A percentile compares a stretch with the other conserved stretches of the same genome.
These are phyloP conservation scores for Tenthredo distinguenda DNA, from an alignment of 2,888 invertebrate species.

Conservation along the genomic window DNA sequence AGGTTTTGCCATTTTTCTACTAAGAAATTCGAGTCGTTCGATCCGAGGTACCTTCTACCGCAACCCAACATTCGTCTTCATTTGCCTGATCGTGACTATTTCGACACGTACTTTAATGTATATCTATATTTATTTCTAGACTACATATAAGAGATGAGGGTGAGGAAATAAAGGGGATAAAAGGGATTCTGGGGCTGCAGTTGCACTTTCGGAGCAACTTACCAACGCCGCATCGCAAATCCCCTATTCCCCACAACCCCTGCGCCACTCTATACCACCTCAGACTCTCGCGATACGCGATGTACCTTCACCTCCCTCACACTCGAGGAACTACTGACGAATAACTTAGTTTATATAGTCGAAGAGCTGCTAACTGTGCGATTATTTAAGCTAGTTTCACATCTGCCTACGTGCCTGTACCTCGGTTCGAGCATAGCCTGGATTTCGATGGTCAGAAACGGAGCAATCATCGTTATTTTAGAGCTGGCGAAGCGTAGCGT, in stretches of 20 bases:
- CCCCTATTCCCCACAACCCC: conserved; percentile 6
- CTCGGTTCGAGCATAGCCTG: not conserved
- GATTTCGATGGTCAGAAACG: not conserved
- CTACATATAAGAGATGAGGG: not conserved
- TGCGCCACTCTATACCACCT: not conserved
- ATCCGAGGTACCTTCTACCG: not conserved
- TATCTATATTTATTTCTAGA: conserved; percentile 1
- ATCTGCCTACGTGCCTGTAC: not conserved
- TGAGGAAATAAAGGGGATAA: conserved; percentile 32
- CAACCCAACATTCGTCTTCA: conserved; percentile 29
- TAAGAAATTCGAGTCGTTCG: not conserved
- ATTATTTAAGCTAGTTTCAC: conserved; percentile 1
- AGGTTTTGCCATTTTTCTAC: not conserved
- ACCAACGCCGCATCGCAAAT: conserved; percentile 40
- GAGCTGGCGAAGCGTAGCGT: not conserved
- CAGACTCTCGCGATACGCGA: conserved; percentile 9
- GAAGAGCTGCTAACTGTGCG: conserved; percentile 35
- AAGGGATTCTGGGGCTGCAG: conserved; percentile 29
- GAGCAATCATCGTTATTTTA: not conserved
- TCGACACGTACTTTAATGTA: not conserved
- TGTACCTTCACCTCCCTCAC: not conserved
- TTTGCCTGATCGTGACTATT: conserved; percentile 31
- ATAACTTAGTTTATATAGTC: conserved; percentile 38
- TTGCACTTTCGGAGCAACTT: conserved; percentile 46
- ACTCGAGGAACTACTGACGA: conserved; percentile 9